Base-by-base conservation (phyloP, 2,797 vertebrate species). In the Spinibarbus caldwelli region DNA sequence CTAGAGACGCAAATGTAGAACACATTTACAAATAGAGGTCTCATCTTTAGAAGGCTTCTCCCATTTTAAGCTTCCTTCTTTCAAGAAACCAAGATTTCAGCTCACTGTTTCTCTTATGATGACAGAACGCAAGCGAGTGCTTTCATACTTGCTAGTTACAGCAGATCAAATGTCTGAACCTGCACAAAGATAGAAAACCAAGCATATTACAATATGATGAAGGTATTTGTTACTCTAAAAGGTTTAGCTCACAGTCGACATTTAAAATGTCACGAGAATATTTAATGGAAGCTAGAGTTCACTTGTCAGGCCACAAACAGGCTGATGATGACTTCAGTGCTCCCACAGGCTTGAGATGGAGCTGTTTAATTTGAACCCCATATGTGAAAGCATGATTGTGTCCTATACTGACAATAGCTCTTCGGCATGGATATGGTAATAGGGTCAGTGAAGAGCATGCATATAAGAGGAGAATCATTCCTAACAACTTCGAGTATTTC, bases 201-300 rank as follows among this genome's bases (percentile, higher is more conserved):
- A 26, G 41, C 57, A n/a, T 31, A 66, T 64, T 83, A 67, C 31
- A 2, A 68, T 11, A 2, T 31, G 59, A 84, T 70, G 73, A 49
- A 23, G 36, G 45, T 57, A 84, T 57, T 78, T 54, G 62, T 78
- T 68, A 82, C 67, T 78, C 66, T 78, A 71, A 68, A 78, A 41
- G 64, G 47, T 78, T 36, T 43, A 8, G 8, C 26, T 41, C 82
- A 77, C 19, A 71, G 75, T 4, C 47, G 11, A 72, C 76, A 71
- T 85, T 73, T 67, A 38, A 79, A 87, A 72, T 70, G 59, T 68
- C 75, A 79, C 6, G 0, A 36, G 31, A 67, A 66, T 38, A 70
- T 80, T 88, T 85, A 78, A 87, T 75, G 59, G 21, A 78, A 72
- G 73, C 71, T 77, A 14, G 49, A 64, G 82, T 80, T 81, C 66